phyloP scores from a whole-genome alignment of 2,797 vertebrate genomes.

The Centroberyx gerrardi region DNA sequence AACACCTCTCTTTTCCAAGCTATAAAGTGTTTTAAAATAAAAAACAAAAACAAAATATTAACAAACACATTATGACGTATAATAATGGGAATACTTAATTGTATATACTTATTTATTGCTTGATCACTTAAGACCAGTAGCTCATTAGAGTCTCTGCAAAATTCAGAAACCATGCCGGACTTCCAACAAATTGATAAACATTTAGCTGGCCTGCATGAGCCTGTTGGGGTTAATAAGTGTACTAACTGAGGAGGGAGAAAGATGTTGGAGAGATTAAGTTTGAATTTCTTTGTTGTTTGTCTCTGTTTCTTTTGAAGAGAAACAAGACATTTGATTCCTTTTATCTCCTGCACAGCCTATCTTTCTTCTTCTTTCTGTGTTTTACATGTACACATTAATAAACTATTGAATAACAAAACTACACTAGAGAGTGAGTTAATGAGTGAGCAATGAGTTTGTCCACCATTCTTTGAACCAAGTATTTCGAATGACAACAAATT shows the following conservation, averaged over 20 bases:
- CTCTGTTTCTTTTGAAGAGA: neutral
- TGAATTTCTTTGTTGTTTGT: conserved; percentile 4
- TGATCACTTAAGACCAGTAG: neutral
- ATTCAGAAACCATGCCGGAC: neutral
- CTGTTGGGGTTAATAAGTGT: conserved; percentile 43
- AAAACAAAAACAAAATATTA: no score
- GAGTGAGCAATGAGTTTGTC: neutral
- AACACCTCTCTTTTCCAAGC: no score
- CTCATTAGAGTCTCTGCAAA: conserved; percentile 29
- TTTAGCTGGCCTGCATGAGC: conserved; percentile 27
- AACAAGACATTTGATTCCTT: neutral
- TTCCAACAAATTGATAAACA: conserved; percentile 24
- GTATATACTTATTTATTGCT: no score
- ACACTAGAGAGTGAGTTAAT: no score
- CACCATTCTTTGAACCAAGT: neutral
- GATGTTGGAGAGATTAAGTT: neutral
- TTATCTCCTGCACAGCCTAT: no score
- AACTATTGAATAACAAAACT: neutral
- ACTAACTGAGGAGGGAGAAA: neutral
- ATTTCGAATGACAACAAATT: neutral
- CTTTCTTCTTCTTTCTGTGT: neutral
- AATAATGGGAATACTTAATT: no score
- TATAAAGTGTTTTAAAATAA: neutral
- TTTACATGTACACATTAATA: neutral
- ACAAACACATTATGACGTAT: no score